Percentiles rank a stretch among this genome's conserved stretches.
phyloP scores from a whole-genome alignment of 2,797 vertebrate species.

The Pyrocephalus nanus region DNA sequence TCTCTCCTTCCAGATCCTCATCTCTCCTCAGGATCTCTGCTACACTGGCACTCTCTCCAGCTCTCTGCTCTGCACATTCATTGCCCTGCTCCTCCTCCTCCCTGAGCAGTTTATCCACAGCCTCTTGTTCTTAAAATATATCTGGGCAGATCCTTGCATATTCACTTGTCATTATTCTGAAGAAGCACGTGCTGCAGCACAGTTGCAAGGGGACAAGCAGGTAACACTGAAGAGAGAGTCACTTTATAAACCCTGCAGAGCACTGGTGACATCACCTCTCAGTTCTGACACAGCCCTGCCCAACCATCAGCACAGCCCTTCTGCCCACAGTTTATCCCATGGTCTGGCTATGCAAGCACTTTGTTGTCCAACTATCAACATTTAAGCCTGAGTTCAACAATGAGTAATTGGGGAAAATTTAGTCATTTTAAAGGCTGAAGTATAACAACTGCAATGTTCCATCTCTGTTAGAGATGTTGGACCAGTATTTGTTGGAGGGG shows the following conservation, averaged over 20 bases:
- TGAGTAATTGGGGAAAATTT: background rate
- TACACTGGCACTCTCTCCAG: background rate
- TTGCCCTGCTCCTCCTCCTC: background rate
- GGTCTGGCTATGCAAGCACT: background rate
- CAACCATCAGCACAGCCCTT: background rate
- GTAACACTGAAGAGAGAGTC: background rate
- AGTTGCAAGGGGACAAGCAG: background rate
- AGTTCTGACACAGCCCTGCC: background rate
- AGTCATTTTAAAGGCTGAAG: background rate
- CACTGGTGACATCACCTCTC: background rate
- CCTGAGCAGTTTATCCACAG: background rate
- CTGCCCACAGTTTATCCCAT: background rate
- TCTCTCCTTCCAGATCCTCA: background rate
- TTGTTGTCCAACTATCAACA: background rate
- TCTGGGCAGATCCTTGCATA: background rate
- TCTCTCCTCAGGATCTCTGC: background rate
- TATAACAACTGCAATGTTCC: background rate
- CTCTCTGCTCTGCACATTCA: background rate
- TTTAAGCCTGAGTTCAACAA: background rate
- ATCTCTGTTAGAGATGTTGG: background rate
- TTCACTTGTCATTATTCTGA: background rate
- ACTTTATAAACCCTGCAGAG: background rate
- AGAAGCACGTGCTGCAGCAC: background rate
- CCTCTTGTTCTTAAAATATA: background rate
- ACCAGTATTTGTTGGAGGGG: background rate